phyloP scores from a whole-genome alignment of 2,113 vertebrate species.

The Lasiurus cinereus region DNA sequence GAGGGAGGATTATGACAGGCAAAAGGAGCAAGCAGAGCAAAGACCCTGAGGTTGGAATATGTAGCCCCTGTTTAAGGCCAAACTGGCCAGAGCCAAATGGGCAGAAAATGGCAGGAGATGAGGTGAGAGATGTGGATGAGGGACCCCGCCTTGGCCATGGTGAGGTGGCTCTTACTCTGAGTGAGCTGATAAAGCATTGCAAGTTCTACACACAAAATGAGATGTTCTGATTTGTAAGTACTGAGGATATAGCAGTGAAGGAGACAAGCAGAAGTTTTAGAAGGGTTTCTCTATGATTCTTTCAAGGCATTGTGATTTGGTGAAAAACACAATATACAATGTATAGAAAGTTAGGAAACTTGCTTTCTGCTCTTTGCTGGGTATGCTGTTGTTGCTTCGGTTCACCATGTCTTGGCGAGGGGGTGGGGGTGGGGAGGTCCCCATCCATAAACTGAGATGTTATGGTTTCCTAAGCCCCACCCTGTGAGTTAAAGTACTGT shows the following conservation, averaged over 20 bases:
- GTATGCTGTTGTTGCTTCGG: background rate
- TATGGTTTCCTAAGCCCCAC: background rate
- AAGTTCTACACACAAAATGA: background rate
- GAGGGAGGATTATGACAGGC: background rate
- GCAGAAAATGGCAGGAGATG: background rate
- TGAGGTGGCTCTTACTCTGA: background rate
- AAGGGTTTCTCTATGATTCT: background rate
- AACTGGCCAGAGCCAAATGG: background rate
- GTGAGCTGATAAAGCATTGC: background rate
- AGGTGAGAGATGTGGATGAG: background rate
- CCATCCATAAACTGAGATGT: background rate
- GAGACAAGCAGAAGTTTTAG: background rate
- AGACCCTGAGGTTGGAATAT: background rate
- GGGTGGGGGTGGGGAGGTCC: no score
- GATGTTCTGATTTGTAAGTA: background rate
- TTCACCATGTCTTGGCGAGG: background rate
- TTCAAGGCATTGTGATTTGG: background rate
- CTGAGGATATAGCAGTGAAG: background rate
- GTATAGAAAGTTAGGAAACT: slow-evolving; percentile 5
- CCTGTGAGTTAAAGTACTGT: background rate
- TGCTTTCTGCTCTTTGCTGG: background rate
- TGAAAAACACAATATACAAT: slow-evolving; percentile 19
- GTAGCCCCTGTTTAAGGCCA: background rate
- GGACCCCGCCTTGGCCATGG: background rate
- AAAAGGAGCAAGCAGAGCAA: background rate